phyloP scores from a whole-genome alignment of 2,113 vertebrate genomes.

The Irena cyanogastra region DNA sequence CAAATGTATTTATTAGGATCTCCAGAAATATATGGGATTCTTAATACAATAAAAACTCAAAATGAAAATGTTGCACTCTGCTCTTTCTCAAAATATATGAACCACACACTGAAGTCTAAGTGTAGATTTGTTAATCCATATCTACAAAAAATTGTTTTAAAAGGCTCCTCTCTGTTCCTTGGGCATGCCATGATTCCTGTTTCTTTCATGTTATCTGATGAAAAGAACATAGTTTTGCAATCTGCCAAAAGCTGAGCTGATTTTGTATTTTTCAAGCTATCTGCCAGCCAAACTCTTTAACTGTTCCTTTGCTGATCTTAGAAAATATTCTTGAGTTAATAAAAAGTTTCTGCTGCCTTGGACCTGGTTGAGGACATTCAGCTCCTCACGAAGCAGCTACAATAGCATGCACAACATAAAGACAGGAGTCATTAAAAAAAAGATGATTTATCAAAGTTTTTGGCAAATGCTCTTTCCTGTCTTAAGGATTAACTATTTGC shows the following conservation, averaged over 20 bases:
- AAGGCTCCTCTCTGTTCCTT: neutral
- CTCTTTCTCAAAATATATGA: neutral
- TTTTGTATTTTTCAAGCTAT: neutral
- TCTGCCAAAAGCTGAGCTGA: conserved; percentile 26
- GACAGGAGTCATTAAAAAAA: neutral
- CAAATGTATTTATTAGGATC: neutral
- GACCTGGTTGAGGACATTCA: neutral
- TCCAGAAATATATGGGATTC: neutral
- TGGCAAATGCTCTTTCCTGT: neutral
- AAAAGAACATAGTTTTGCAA: neutral
- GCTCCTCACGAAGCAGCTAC: neutral
- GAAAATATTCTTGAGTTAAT: neutral
- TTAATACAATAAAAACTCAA: neutral
- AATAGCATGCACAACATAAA: neutral
- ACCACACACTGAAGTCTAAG: neutral
- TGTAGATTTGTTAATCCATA: neutral
- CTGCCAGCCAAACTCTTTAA: neutral
- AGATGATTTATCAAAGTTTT: neutral
- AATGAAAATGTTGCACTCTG: neutral
- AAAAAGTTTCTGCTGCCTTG: neutral
- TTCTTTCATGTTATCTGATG: neutral
- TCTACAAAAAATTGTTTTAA: neutral
- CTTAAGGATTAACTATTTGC: neutral
- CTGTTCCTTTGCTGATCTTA: neutral
- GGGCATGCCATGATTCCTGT: neutral